Percentiles rank a stretch among this genome's conserved stretches.
These are phyloP conservation scores for Arctocebus calabarensis DNA, from an alignment of 2,797 vertebrate genomes.

Conservation along the genomic window DNA sequence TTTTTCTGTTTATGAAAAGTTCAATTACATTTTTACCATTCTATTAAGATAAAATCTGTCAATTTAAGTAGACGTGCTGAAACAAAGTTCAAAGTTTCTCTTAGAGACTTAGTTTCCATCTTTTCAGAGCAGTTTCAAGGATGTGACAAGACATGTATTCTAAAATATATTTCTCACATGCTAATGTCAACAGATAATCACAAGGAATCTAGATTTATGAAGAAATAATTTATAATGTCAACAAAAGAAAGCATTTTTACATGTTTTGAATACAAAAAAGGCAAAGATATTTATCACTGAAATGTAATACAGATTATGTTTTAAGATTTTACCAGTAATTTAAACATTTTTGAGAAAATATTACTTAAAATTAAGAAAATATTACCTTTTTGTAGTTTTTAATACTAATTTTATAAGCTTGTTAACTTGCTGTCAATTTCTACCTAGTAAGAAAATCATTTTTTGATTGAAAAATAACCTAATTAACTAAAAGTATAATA, in stretches of 20 bases:
- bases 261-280: constrained; percentile 12
- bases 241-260: constrained; percentile 25
- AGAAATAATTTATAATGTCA: background rate
- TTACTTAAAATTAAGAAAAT: background rate
- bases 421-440: constrained; percentile 26
- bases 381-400: background rate
- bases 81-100: background rate
- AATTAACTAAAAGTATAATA: constrained; percentile 21
- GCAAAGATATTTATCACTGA: background rate
- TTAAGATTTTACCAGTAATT: background rate
- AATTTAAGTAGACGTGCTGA: background rate
- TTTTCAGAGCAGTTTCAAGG: constrained; percentile 5
- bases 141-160: background rate
- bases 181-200: constrained; percentile 24
- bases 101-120: background rate
- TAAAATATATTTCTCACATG: background rate
- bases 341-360: constrained; percentile 29
- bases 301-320: background rate
- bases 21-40: background rate
- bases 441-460: background rate
- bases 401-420: background rate
- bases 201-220: background rate
- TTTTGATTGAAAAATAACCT: background rate
- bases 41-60: constrained; percentile 1
- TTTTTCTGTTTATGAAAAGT: constrained; percentile 11